Percentiles rank a stretch among this genome's conserved stretches.
phyloP scores from a whole-genome alignment of 1,140 invertebrate species.

The Lethrus apterus region DNA sequence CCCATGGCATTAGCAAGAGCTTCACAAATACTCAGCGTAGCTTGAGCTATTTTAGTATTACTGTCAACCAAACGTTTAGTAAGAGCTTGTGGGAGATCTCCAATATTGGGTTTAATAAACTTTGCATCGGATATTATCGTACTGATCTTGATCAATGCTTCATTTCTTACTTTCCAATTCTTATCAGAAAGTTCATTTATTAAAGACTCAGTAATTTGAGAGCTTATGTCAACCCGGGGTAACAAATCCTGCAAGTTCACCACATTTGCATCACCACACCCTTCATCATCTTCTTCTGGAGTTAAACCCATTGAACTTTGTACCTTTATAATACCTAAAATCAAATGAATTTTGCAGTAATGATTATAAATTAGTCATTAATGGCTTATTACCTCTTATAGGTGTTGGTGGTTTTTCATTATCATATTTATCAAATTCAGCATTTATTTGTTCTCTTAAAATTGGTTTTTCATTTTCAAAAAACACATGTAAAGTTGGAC shows the following conservation, averaged over 20 bases:
- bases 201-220: constrained; percentile 74
- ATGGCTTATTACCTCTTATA: constrained; percentile 48
- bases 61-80: constrained; percentile 73
- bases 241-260: constrained; percentile 60
- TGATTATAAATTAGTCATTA: neutral
- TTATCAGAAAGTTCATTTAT: constrained; percentile 82
- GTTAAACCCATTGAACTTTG: constrained; percentile 45
- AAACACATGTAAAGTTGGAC: constrained; percentile 62
- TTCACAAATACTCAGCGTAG: constrained; percentile 73
- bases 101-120: constrained; percentile 73
- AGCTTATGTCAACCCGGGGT: constrained; percentile 73
- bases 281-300: constrained; percentile 48
- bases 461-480: constrained; percentile 85
- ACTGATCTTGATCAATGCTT: constrained; percentile 72
- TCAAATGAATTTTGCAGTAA: neutral
- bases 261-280: constrained; percentile 43
- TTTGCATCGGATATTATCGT: constrained; percentile 68
- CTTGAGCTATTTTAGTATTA: constrained; percentile 84
- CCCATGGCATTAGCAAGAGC: constrained; percentile 74
- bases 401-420: constrained; percentile 65
- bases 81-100: constrained; percentile 73
- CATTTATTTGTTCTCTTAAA: constrained; percentile 76
- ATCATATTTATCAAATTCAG: constrained; percentile 76
- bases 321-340: constrained; percentile 39
- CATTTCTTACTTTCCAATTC: constrained; percentile 88